Base-by-base conservation (phyloP, 64 coral and sea anemone species). In the Montipora sp. region DNA sequence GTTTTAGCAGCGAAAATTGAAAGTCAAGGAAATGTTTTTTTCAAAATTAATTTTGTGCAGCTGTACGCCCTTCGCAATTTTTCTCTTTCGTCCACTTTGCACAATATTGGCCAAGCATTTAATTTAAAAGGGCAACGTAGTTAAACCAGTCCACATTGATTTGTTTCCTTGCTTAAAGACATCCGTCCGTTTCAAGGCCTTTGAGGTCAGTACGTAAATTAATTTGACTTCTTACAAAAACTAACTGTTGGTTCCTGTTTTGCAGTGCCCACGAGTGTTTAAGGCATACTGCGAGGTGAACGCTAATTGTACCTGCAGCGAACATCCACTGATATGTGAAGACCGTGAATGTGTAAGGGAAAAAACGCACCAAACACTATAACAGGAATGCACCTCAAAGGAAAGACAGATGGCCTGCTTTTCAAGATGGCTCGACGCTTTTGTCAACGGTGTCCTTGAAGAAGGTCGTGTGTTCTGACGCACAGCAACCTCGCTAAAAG, bases 311-410 rank as follows among this genome's bases (percentile, higher is more conserved):
- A 61, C 82, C 3, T 85, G 82, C 18, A 71, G 18, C 16, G 82
- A 85, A 72, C 61, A 20, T 5, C 82, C 43, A 19, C 36, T 85
- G 20, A 85, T 85, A 47, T 85, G 82, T 23, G 82, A 85, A 70
- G 65, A 85, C 16, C 27, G 12, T 8, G 82, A 85, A 51, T 85
- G 82, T 50, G 82, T 85, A 8, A 85, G 47, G 47, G 16, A 68
- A 11, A 59, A 43, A 61, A 3, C 1, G 61, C 61, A 14, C 12
- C 18, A 15, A 15, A 71, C 4, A 71, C 6, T 71, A 2, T 71
- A 71, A 23, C 3, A 71, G 4, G 18, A 5, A 13, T 18, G 8
- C 16, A 57, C 53, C 53, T 57, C 53, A 63, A 63, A 15, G 13
- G 14, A 63, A 4, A 11, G 13, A 63, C 14, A 15, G 60, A 63